These are phyloP conservation scores for Petrocephalus zakoni DNA, from an alignment of 2,113 vertebrate species.

Conservation along the genomic window DNA sequence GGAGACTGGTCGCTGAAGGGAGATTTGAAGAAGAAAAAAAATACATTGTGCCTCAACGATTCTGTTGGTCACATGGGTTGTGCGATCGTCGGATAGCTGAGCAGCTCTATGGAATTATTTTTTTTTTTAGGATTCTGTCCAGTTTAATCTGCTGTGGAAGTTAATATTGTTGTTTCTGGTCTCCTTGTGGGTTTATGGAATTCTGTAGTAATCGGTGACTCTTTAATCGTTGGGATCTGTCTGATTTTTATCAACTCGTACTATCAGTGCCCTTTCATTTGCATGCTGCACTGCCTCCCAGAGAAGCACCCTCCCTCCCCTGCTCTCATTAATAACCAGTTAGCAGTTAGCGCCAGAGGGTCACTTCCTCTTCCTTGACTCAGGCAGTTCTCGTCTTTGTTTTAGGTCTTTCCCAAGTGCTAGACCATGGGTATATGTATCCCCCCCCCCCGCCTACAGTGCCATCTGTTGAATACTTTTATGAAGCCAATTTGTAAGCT, in stretches of 20 bases:
- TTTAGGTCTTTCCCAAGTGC: slow-evolving; percentile 57
- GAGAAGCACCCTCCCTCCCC: slow-evolving; percentile 53
- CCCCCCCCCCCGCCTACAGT: slow-evolving; percentile 49
- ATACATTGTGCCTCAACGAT: slow-evolving; percentile 64
- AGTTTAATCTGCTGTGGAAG: slow-evolving; percentile 68
- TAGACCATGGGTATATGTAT: slow-evolving; percentile 37
- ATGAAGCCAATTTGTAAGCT: slow-evolving; percentile 54
- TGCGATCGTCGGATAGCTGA: slow-evolving; percentile 73
- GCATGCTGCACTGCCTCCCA: slow-evolving; percentile 45
- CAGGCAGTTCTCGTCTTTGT: slow-evolving; percentile 19
- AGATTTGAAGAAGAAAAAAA: not conserved
- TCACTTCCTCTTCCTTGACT: slow-evolving; percentile 15
- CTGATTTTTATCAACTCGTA: slow-evolving; percentile 18
- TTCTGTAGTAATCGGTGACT: not conserved
- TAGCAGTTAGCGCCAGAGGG: slow-evolving; percentile 53
- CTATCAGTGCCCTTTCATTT: not conserved
- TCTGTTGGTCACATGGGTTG: slow-evolving; percentile 71
- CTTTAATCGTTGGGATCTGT: slow-evolving; percentile 16
- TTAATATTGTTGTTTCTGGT: slow-evolving; percentile 37
- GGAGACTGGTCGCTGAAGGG: not conserved
- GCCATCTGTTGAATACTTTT: slow-evolving; percentile 56
- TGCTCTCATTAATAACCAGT: slow-evolving; percentile 57
- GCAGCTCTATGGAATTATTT: slow-evolving; percentile 67
- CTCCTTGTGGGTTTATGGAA: slow-evolving; percentile 5
- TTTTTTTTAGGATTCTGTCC: slow-evolving; percentile 56